Evolutionary conservation across 1,140 invertebrate genomes (phyloP).

Genomic region (Drepana arcuata): DNA sequence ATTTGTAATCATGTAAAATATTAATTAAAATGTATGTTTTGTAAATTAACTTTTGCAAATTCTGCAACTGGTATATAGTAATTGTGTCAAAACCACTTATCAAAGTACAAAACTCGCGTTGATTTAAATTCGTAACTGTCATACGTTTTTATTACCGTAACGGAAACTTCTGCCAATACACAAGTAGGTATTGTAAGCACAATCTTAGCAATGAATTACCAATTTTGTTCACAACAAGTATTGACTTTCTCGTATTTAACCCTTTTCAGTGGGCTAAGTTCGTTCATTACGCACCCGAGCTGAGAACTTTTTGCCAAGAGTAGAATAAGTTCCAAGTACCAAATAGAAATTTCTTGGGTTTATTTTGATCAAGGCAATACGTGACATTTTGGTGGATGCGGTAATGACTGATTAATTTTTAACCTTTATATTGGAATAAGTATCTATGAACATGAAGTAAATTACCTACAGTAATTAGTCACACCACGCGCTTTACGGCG

Average conservation of each 20-base stretch:
- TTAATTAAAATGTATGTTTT: not conserved
- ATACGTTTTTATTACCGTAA: constrained; percentile 20
- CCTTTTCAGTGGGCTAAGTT: constrained; percentile 43
- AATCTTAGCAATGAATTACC: constrained; percentile 44
- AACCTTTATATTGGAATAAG: not conserved
- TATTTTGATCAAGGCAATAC: constrained; percentile 16
- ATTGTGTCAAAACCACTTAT: too few species aligned
- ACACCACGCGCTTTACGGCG: too few species aligned
- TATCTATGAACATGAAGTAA: not conserved
- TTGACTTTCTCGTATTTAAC: constrained; percentile 34
- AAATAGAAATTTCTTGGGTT: constrained; percentile 33
- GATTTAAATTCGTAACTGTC: too few species aligned
- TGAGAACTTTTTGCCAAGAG: constrained; percentile 28
- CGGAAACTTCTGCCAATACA: constrained; percentile 30
- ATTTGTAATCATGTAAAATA: not conserved
- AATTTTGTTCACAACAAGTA: constrained; percentile 42
- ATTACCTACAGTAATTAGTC: too few species aligned
- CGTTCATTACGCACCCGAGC: constrained; percentile 35
- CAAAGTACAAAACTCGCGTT: constrained; percentile 10
- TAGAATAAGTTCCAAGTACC: constrained; percentile 31
- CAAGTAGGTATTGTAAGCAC: constrained; percentile 27
- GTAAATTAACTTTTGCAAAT: not conserved
- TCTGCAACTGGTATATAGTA: constrained; percentile 4
- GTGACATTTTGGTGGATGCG: constrained; percentile 5
- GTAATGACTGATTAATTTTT: constrained; percentile 3